Evolutionary conservation across 2,797 vertebrate genomes (phyloP).

Genomic region (Bryconaethiops microstoma): DNA sequence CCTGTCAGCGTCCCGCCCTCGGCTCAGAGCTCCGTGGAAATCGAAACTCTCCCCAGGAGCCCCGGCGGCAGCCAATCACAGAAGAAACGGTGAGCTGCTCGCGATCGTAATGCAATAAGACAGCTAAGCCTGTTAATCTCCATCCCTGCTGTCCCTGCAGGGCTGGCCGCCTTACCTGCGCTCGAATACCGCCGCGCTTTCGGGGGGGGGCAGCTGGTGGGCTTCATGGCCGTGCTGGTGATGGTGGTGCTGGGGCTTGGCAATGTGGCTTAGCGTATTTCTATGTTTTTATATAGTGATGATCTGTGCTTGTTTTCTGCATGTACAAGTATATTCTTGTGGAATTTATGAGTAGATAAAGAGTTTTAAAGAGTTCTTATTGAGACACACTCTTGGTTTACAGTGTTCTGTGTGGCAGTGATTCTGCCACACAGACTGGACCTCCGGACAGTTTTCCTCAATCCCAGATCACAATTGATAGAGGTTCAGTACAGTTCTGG

Average conservation of each 20-base stretch:
- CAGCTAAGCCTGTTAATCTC: constrained; percentile 65
- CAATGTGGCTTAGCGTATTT: no score
- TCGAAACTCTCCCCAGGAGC: constrained; percentile 86
- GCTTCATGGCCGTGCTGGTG: neutral
- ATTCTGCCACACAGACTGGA: no score
- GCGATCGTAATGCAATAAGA: constrained; percentile 61
- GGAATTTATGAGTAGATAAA: no score
- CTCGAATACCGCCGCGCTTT: neutral
- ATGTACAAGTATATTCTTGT: no score
- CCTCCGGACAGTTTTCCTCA: no score
- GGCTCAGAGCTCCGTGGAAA: constrained; percentile 82
- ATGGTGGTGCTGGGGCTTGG: neutral
- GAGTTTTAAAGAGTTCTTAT: no score
- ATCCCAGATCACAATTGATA: no score
- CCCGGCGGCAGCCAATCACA: constrained; percentile 81
- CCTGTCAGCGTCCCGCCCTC: constrained; percentile 75
- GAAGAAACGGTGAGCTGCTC: constrained; percentile 85
- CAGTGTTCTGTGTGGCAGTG: no score
- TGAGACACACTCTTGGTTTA: no score
- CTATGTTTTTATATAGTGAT: neutral
- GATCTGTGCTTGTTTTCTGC: no score
- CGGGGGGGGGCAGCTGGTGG: neutral
- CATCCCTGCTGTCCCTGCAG: constrained; percentile 55
- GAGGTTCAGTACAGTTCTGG: no score
- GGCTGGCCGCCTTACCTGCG: neutral